Percentiles rank a stretch among this genome's conserved stretches.
Evolutionary conservation across 35 echinoderm and acorn worm genomes (phyloP).

Genomic region (Amphiura filiformis): DNA sequence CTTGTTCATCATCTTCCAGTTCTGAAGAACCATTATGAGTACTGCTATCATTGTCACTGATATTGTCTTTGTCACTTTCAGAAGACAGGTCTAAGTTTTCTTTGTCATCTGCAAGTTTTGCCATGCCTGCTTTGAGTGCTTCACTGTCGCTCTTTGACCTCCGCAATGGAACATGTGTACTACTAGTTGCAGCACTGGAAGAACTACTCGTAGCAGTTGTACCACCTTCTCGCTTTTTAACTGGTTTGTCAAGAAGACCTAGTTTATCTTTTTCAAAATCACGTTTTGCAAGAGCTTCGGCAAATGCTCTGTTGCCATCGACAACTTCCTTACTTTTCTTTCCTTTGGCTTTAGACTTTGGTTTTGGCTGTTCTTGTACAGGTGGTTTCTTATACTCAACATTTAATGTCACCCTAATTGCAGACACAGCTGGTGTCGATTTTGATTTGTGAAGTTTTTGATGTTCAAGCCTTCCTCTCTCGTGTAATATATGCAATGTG

Average conservation of each 20-base stretch:
- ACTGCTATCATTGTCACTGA: neutral
- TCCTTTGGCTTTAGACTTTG: neutral
- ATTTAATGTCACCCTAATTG: constrained; percentile 63
- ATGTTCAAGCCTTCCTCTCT: constrained; percentile 35
- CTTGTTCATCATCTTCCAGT: neutral
- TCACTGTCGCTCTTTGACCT: neutral
- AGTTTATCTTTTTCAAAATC: neutral
- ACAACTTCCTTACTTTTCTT: neutral
- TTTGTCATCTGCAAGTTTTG: neutral
- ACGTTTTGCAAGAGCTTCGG: neutral
- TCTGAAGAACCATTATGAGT: neutral
- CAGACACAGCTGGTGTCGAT: constrained; percentile 45
- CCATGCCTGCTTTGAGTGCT: neutral
- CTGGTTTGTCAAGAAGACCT: neutral
- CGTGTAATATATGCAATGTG: constrained; percentile 56
- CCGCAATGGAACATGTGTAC: neutral
- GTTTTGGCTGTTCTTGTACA: neutral
- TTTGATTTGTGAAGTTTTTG: constrained; percentile 15
- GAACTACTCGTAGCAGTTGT: neutral
- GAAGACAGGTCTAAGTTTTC: neutral
- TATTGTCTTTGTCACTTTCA: neutral
- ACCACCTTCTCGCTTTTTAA: neutral
- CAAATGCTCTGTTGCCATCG: neutral
- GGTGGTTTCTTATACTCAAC: constrained; percentile 29
- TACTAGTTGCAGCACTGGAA: no score